These are phyloP conservation scores for Paraplagusia blochii DNA, from an alignment of 2,113 vertebrate species.

Conservation along the genomic window DNA sequence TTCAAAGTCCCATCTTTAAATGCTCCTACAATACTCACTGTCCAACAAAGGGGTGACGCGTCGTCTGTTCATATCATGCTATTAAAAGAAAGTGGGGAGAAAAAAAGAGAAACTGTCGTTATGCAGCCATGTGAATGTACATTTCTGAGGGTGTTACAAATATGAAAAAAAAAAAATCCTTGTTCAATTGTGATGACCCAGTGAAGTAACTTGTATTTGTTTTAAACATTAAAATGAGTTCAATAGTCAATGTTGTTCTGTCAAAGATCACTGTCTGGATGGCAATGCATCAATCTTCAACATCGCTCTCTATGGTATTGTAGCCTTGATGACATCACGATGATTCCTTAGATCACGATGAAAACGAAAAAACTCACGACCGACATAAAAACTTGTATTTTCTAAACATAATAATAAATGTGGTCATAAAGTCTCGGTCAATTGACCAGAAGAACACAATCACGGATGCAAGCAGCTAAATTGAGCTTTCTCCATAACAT, in stretches of 20 bases:
- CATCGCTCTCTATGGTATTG: no score
- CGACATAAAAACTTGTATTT: no score
- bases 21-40: constrained; percentile 50
- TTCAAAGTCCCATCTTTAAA: constrained; percentile 59
- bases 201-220: constrained; percentile 81
- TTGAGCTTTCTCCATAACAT: no score
- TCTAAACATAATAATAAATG: no score
- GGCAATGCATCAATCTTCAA: constrained; percentile 3
- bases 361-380: no score
- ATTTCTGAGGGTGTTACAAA: constrained; percentile 77
- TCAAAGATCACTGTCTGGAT: constrained; percentile 59
- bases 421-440: no score
- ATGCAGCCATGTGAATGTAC: constrained; percentile 77
- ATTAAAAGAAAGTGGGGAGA: constrained; percentile 42
- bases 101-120: constrained; percentile 65
- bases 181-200: constrained; percentile 79
- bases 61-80: constrained; percentile 60
- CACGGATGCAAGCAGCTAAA: no score
- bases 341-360: no score
- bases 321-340: no score
- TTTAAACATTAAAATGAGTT: constrained; percentile 81
- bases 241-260: constrained; percentile 67
- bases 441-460: no score
- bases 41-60: constrained; percentile 50
- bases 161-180: constrained; percentile 64